Evolutionary conservation across 2,113 vertebrate species (phyloP).

Genomic region (Shinisaurus crocodilurus): DNA sequence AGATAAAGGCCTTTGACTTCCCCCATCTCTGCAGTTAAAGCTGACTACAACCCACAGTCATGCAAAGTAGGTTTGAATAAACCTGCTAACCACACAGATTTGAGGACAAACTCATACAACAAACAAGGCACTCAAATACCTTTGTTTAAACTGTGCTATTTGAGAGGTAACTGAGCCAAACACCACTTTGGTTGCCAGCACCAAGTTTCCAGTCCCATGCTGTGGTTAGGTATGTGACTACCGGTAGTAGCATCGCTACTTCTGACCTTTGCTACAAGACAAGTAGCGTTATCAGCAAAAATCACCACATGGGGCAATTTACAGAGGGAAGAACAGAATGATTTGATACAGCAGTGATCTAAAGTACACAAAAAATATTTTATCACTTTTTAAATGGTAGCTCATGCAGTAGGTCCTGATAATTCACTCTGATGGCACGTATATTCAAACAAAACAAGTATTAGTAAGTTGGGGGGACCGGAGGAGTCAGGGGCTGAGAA

Average conservation of each 20-base stretch:
- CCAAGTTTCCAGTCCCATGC: neutral
- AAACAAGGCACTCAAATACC: neutral
- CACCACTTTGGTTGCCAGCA: neutral
- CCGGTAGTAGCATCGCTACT: neutral
- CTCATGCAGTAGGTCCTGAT: neutral
- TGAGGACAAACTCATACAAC: fast-evolving
- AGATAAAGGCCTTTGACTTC: neutral
- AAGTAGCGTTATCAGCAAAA: neutral
- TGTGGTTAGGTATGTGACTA: neutral
- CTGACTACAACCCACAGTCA: neutral
- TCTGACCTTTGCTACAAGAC: neutral
- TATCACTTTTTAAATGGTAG: neutral
- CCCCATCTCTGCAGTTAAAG: neutral
- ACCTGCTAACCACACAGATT: neutral
- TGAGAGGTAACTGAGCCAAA: conserved; percentile 2
- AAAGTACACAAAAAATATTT: neutral
- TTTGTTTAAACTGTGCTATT: neutral
- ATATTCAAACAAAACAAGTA: no score
- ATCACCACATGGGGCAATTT: no score
- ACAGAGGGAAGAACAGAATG: neutral
- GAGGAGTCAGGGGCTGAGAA: no score
- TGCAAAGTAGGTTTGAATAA: neutral
- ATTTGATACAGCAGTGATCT: neutral
- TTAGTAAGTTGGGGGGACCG: no score
- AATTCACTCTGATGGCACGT: neutral